Evolutionary conservation across 2,797 vertebrate species (phyloP).

Genomic region (Malacoraja senta): DNA sequence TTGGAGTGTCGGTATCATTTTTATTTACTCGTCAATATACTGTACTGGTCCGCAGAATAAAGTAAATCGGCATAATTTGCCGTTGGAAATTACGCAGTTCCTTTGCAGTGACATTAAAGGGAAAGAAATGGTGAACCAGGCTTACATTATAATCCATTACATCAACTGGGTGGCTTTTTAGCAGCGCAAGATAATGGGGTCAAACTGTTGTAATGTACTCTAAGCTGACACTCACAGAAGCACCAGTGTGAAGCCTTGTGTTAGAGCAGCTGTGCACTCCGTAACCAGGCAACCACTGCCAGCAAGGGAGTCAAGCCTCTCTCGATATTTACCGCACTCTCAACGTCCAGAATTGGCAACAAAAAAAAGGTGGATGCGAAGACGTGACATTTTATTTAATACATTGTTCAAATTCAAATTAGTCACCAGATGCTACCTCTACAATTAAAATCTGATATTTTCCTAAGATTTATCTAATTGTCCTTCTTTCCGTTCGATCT

Average conservation of each 20-base stretch:
- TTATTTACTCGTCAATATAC: not conserved
- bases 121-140: slow-evolving; percentile 24
- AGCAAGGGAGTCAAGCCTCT: slow-evolving; percentile 2
- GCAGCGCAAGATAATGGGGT: slow-evolving; percentile 34
- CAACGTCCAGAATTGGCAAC: slow-evolving; percentile 5
- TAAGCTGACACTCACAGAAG: not conserved
- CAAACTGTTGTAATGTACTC: slow-evolving; percentile 27
- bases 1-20: not conserved
- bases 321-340: slow-evolving; percentile 8
- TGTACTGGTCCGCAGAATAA: not conserved
- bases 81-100: not conserved
- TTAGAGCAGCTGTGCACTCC: slow-evolving; percentile 22
- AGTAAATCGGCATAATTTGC: slow-evolving; percentile 18
- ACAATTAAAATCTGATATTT: not conserved
- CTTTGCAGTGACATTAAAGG: not conserved
- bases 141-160: slow-evolving; percentile 26
- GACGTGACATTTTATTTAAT: not conserved
- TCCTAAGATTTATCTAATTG: not conserved
- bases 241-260: slow-evolving; percentile 31
- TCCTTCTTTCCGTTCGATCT: not conserved
- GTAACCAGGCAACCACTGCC: slow-evolving; percentile 25
- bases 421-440: not conserved
- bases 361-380: not conserved
- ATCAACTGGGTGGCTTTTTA: slow-evolving; percentile 18
- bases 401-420: not conserved